A percentile compares a stretch with the other conserved stretches of the same genome.
Conservation (phyloP, 2,888 invertebrate genomes). For the Aphidius colemani region DNA sequence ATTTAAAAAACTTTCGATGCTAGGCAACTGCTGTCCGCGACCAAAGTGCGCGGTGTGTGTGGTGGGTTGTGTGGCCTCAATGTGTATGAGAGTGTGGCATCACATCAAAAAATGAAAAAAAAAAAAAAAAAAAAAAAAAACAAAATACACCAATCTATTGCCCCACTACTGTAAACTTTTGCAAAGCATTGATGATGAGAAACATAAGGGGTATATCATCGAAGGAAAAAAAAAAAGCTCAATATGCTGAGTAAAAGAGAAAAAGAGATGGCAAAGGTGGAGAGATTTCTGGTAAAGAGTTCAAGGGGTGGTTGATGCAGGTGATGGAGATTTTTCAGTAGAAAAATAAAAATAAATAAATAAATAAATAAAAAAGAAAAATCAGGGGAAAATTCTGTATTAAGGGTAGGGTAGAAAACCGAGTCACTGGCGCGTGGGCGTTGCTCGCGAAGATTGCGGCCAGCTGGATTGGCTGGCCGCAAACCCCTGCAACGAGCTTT, state of each 20-base stretch:
- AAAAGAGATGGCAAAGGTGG: conserved; percentile 31
- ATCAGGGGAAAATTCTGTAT: conserved; percentile 36
- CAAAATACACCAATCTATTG: too few relatives aligned
- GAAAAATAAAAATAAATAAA: conserved; percentile 26
- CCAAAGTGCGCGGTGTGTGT: conserved; percentile 24
- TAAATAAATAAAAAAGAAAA: conserved; percentile 22
- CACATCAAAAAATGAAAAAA: too few relatives aligned
- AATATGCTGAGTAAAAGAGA: conserved; percentile 33
- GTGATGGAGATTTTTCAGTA: conserved; percentile 33
- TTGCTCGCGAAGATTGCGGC: conserved; percentile 53
- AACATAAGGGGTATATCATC: conserved; percentile 28
- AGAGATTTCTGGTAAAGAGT: conserved; percentile 33
- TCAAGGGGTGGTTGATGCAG: conserved; percentile 29
- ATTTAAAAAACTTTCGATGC: conserved; percentile 52
- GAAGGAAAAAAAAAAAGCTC: conserved; percentile 39
- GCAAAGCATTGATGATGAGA: conserved; percentile 14
- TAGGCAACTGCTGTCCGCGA: conserved; percentile 37
- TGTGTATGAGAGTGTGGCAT: neutral
- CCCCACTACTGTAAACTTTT: too few relatives aligned
- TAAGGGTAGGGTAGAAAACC: conserved; percentile 40
- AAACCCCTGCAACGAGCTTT: conserved; percentile 46
- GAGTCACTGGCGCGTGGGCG: conserved; percentile 56
- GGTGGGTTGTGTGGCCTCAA: conserved; percentile 17
- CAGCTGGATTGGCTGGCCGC: conserved; percentile 53
- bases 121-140: conserved; percentile 8